phyloP scores from a whole-genome alignment of 1,140 invertebrate genomes.

The Drosophila sproati region DNA sequence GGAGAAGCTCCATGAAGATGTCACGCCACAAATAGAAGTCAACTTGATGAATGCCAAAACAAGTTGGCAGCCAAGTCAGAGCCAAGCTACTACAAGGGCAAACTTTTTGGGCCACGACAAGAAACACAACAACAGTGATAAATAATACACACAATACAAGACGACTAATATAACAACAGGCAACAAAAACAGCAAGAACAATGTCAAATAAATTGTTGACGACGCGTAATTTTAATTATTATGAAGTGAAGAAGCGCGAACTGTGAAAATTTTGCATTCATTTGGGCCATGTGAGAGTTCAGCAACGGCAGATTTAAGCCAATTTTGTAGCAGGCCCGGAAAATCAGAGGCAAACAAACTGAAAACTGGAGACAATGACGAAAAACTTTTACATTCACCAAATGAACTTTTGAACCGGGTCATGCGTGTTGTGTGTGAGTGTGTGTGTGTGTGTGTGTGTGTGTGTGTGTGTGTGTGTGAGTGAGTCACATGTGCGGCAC shows the following conservation, averaged over 20 bases:
- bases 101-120: conserved; percentile 56
- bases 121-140: conserved; percentile 57
- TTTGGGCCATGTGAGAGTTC: conserved; percentile 46
- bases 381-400: conserved; percentile 55
- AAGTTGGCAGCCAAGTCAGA: conserved; percentile 71
- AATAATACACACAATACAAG: conserved; percentile 72
- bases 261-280: conserved; percentile 76
- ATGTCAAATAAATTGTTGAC: conserved; percentile 62
- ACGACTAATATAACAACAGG: conserved; percentile 42
- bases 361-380: conserved; percentile 52
- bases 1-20: conserved; percentile 30
- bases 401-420: conserved; percentile 61
- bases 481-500: conserved; percentile 43
- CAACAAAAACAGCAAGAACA: conserved; percentile 27
- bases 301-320: conserved; percentile 5
- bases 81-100: conserved; percentile 63
- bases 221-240: conserved; percentile 79
- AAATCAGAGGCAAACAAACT: conserved; percentile 2
- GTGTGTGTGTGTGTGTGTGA: conserved; percentile 20
- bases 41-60: conserved; percentile 76
- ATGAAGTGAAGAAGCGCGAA: conserved; percentile 68
- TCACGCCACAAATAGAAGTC: conserved; percentile 34
- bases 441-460: conserved; percentile 20
- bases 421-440: conserved; percentile 6
- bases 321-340: conserved; percentile 24